phyloP scores from a whole-genome alignment of 2,797 vertebrate species.

The Brachymystax lenok region DNA sequence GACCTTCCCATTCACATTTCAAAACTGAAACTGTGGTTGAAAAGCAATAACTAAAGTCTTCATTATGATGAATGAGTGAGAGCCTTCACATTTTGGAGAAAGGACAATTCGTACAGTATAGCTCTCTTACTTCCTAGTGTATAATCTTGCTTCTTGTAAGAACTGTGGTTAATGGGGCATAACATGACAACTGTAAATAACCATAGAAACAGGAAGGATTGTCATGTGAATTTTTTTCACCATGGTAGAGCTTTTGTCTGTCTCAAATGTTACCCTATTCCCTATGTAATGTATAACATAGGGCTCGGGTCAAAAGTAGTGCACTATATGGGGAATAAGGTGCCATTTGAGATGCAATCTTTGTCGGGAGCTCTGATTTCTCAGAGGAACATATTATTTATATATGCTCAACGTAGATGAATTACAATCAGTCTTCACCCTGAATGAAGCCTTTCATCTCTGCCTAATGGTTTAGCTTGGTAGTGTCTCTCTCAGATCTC shows the following conservation, averaged over 20 bases:
- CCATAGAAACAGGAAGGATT: conserved; percentile 13
- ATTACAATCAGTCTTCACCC: conserved; percentile 21
- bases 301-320: neutral
- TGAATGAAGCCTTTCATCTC: conserved; percentile 24
- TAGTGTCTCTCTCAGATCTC: conserved; percentile 19
- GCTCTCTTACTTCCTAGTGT: neutral
- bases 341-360: neutral
- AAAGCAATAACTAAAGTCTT: conserved; percentile 10
- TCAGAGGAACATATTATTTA: conserved; percentile 5
- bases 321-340: neutral
- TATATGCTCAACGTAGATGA: neutral
- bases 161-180: conserved; percentile 9
- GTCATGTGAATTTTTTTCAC: neutral
- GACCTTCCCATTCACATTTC: neutral
- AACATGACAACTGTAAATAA: conserved; percentile 16
- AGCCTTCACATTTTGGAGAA: conserved; percentile 1
- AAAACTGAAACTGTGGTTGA: neutral
- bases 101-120: neutral
- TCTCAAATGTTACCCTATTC: neutral
- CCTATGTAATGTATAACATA: neutral
- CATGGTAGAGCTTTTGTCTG: neutral
- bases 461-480: neutral
- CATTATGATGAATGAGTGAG: conserved; percentile 5
- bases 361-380: neutral
- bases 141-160: conserved; percentile 7